Conservation (phyloP, 2,888 invertebrate genomes). For the Luperina testacea region DNA sequence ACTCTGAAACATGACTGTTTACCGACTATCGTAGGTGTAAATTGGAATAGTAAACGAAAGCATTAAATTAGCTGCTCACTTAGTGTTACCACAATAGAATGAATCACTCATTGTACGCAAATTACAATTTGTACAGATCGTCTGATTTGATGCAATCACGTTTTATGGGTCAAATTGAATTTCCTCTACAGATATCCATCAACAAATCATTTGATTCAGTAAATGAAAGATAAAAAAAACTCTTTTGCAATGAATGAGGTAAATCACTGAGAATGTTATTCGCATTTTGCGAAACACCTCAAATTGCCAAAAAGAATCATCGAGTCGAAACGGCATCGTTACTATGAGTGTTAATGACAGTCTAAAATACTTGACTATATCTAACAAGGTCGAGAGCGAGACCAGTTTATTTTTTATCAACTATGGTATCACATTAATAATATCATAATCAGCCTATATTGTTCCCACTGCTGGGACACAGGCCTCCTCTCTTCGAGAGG, state of each 20-base stretch:
- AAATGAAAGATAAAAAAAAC: slow-evolving; percentile 3
- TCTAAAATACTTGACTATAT: slow-evolving; percentile 38
- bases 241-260: slow-evolving; percentile 24
- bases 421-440: slow-evolving; percentile 9
- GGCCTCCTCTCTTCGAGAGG: too few relatives aligned
- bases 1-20: slow-evolving; percentile 13
- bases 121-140: slow-evolving; percentile 61
- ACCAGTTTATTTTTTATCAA: slow-evolving; percentile 34
- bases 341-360: slow-evolving; percentile 4
- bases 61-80: slow-evolving; percentile 60
- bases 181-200: slow-evolving; percentile 36
- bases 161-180: slow-evolving; percentile 53
- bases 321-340: slow-evolving; percentile 30
- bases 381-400: slow-evolving; percentile 34
- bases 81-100: slow-evolving; percentile 61
- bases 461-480: too few relatives aligned
- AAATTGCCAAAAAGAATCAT: slow-evolving; percentile 44
- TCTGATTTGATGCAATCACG: slow-evolving; percentile 54
- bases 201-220: slow-evolving; percentile 17
- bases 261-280: slow-evolving; percentile 26
- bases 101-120: slow-evolving; percentile 79
- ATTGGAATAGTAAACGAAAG: slow-evolving; percentile 42
- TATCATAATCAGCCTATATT: too few relatives aligned
- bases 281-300: slow-evolving; percentile 38
- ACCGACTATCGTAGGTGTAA: slow-evolving; percentile 30